Conservation (phyloP, 2,797 vertebrate genomes). For the Semotilus atromaculatus region DNA sequence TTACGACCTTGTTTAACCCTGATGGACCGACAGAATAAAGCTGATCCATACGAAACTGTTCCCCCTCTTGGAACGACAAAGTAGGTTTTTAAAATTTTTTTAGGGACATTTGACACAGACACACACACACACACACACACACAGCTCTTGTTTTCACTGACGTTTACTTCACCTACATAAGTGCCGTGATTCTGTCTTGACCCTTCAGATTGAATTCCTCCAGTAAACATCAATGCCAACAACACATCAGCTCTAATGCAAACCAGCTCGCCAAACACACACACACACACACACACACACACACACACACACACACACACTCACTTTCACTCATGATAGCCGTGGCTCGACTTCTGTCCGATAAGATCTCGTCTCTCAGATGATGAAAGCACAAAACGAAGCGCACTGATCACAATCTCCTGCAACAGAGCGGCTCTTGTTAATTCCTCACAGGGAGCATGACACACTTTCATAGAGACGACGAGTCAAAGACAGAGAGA, state of each 20-base stretch:
- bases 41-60: not conserved
- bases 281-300: no score
- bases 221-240: constrained; percentile 17
- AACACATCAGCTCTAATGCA: not conserved
- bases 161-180: constrained; percentile 39
- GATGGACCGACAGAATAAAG: not conserved
- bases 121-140: no score
- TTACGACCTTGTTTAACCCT: constrained; percentile 7
- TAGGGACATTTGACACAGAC: no score
- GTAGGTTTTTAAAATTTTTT: not conserved
- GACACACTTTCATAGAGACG: not conserved
- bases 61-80: not conserved
- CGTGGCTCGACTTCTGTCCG: not conserved
- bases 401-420: constrained; percentile 10
- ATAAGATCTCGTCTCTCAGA: not conserved
- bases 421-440: not conserved
- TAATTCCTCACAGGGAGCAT: not conserved
- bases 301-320: not conserved
- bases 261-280: not conserved
- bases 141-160: constrained; percentile 18
- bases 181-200: not conserved
- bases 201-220: constrained; percentile 21
- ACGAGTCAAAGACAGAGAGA: not conserved
- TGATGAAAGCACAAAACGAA: constrained; percentile 13
- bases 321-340: not conserved